These are phyloP conservation scores for Acromyrmex heyeri DNA, from an alignment of 1,140 invertebrate species.

Conservation along the genomic window DNA sequence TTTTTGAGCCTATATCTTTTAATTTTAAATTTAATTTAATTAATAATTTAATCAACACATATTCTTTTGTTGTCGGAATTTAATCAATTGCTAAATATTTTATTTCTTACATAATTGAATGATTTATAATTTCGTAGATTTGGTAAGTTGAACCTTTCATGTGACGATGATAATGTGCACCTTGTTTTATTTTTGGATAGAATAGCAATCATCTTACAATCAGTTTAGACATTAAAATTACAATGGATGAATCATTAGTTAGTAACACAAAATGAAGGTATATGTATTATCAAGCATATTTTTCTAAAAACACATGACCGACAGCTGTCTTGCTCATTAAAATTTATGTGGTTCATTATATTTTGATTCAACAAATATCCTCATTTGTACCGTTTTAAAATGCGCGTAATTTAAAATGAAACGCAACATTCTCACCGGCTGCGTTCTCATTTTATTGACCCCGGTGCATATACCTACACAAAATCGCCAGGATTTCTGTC, in stretches of 20 bases:
- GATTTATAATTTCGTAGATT: not conserved
- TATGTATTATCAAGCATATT: not conserved
- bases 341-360: constrained; percentile 8
- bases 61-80: not conserved
- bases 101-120: not conserved
- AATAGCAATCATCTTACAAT: not conserved
- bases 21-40: too few species aligned
- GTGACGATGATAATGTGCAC: not conserved
- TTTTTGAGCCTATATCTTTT: too few species aligned
- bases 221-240: not conserved
- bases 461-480: not conserved
- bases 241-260: not conserved
- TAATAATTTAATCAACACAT: too few species aligned
- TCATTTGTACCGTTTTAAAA: constrained; percentile 23
- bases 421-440: too few species aligned
- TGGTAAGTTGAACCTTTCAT: not conserved
- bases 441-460: constrained; percentile 25
- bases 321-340: not conserved
- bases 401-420: not conserved
- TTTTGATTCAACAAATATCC: not conserved
- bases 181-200: not conserved
- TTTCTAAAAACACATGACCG: not conserved
- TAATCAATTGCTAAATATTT: not conserved
- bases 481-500: constrained; percentile 6
- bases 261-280: not conserved